Evolutionary conservation across 2,888 invertebrate species (phyloP).

Genomic region (Trissoscelio sp.): DNA sequence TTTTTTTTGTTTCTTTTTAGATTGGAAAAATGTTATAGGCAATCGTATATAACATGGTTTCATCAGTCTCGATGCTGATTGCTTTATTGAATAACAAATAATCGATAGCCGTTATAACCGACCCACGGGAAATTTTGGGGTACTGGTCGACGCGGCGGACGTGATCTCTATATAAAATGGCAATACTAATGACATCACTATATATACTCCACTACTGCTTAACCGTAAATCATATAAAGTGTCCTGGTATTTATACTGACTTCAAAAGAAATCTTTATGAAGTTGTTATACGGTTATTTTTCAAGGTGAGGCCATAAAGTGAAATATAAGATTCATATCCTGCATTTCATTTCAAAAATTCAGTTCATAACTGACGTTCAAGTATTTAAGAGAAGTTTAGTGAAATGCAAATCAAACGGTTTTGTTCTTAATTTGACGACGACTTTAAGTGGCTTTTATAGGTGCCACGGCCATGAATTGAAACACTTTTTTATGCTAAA

Average conservation of each 20-base stretch:
- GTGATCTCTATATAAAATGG: conserved; percentile 67
- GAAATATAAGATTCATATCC: conserved; percentile 54
- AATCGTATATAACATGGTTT: conserved; percentile 45
- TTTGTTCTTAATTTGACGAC: conserved; percentile 16
- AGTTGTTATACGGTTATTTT: conserved; percentile 58
- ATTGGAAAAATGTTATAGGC: conserved; percentile 26
- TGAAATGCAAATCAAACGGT: conserved; percentile 37
- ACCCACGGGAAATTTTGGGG: conserved; percentile 73
- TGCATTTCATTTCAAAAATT: conserved; percentile 43
- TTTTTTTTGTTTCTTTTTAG: not conserved
- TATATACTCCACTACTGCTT: conserved; percentile 32
- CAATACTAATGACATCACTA: conserved; percentile 50
- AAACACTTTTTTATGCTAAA: no score
- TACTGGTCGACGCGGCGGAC: conserved; percentile 50
- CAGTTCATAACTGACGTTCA: conserved; percentile 35
- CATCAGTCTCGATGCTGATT: conserved; percentile 71
- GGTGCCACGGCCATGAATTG: no score
- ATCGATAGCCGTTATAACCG: conserved; percentile 71
- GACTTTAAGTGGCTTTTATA: conserved; percentile 18
- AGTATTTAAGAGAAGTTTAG: conserved; percentile 26
- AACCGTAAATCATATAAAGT: conserved; percentile 59
- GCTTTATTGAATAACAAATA: conserved; percentile 78
- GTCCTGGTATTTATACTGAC: conserved; percentile 46
- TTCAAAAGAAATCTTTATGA: conserved; percentile 65
- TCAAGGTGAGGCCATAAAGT: conserved; percentile 51